These are phyloP conservation scores for Odontophorus gujanensis DNA, from an alignment of 2,113 vertebrate genomes.

Conservation along the genomic window DNA sequence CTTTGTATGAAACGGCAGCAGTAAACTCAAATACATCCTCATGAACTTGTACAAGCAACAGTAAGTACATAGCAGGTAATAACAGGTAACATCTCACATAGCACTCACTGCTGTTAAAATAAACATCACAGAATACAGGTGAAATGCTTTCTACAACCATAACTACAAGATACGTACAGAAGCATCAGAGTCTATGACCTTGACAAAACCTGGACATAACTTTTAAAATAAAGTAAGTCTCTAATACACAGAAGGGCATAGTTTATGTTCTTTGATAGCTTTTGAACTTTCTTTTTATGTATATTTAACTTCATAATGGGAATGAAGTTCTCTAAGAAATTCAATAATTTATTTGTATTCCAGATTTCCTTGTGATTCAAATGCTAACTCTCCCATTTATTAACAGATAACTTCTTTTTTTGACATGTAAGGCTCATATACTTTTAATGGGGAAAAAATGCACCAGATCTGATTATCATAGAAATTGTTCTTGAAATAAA, in stretches of 20 bases:
- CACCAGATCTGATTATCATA: slow-evolving; percentile 26
- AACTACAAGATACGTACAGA: neutral
- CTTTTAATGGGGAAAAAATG: neutral
- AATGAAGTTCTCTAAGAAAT: neutral
- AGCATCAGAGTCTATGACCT: neutral
- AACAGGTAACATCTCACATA: neutral
- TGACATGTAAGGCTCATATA: neutral
- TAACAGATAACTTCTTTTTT: neutral
- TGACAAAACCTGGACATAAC: neutral
- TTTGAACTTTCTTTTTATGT: neutral
- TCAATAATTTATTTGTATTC: neutral
- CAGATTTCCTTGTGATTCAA: neutral
- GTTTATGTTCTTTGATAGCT: neutral
- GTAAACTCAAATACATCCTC: neutral
- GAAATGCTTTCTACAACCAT: accelerated
- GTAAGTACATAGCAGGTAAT: neutral
- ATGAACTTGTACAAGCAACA: neutral
- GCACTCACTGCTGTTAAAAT: neutral
- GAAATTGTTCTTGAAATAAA: slow-evolving; percentile 32
- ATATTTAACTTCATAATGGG: neutral
- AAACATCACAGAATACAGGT: neutral
- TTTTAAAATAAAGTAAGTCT: neutral
- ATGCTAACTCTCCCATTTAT: neutral
- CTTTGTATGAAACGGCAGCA: neutral
- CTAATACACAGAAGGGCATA: neutral